A percentile compares a stretch with the other conserved stretches of the same genome.
phyloP scores from a whole-genome alignment of 2,888 invertebrate species.

The Amphipoea lucens region DNA sequence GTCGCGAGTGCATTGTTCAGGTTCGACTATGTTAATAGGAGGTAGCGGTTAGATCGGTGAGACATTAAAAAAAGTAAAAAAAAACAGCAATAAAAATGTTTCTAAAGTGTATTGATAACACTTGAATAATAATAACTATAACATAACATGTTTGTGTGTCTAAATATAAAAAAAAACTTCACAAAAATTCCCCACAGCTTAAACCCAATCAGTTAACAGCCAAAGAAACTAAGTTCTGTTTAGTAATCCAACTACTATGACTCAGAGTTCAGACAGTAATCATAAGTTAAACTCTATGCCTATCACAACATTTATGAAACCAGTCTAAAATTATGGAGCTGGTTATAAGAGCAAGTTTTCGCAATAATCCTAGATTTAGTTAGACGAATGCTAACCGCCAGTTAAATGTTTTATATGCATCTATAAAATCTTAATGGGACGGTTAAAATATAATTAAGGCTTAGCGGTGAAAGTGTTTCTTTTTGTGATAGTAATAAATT shows the following conservation, averaged over 20 bases:
- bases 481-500: not conserved
- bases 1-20: slow-evolving; percentile 66
- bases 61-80: not conserved
- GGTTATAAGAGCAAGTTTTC: slow-evolving; percentile 34
- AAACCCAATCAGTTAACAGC: not conserved
- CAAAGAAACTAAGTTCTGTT: slow-evolving; percentile 5
- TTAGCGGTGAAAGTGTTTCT: slow-evolving; percentile 6
- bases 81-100: too few species aligned
- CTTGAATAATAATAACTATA: too few species aligned
- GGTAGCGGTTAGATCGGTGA: slow-evolving; percentile 34
- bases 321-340: slow-evolving; percentile 45
- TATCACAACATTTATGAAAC: slow-evolving; percentile 59
- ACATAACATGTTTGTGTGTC: not conserved
- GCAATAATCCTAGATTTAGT: slow-evolving; percentile 39
- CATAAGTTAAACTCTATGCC: slow-evolving; percentile 33
- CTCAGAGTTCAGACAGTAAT: slow-evolving; percentile 38
- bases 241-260: slow-evolving; percentile 38
- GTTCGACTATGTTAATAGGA: slow-evolving; percentile 4
- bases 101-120: too few species aligned
- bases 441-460: slow-evolving; percentile 54
- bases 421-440: slow-evolving; percentile 54
- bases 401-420: slow-evolving; percentile 49
- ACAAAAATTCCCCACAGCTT: not conserved
- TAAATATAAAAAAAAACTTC: too few species aligned
- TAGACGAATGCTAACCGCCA: slow-evolving; percentile 25